Evolutionary conservation across 2,113 vertebrate genomes (phyloP).

Genomic region (Lynx canadensis): DNA sequence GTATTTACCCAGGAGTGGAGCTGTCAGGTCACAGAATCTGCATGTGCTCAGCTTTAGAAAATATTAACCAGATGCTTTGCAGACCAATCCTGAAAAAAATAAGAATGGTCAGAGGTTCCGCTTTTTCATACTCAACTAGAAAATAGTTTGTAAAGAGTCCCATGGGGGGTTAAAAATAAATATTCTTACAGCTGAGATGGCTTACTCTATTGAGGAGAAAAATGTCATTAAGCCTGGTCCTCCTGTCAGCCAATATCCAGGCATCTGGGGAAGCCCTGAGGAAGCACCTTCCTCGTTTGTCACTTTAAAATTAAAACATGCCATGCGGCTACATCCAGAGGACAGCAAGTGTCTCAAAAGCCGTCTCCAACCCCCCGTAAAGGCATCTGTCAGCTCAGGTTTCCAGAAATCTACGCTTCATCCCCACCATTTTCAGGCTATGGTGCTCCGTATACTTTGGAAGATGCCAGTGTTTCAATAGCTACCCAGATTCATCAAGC

Average conservation of each 20-base stretch:
- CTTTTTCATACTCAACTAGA: slow-evolving; percentile 12
- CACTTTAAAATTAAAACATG: slow-evolving; percentile 16
- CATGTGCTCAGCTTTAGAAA: not conserved
- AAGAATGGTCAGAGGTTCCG: not conserved
- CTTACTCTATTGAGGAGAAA: not conserved
- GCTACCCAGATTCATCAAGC: not conserved
- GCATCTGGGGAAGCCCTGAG: not conserved
- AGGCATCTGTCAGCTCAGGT: not conserved
- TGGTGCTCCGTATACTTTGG: not conserved
- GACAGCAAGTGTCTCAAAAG: not conserved
- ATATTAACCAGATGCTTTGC: slow-evolving; percentile 23
- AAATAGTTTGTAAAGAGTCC: slow-evolving; percentile 15
- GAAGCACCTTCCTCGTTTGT: not conserved
- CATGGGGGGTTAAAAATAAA: slow-evolving; percentile 47
- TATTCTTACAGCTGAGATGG: slow-evolving; percentile 12
- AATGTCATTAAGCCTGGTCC: not conserved
- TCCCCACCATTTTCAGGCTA: not conserved
- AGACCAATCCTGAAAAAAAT: not conserved
- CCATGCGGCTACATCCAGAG: not conserved
- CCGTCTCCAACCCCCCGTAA: not conserved
- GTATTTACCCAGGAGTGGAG: not conserved
- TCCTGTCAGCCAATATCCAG: not conserved
- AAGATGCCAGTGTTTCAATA: not conserved
- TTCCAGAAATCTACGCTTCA: not conserved
- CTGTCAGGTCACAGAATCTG: not conserved